Base-by-base conservation (phyloP, 2,113 vertebrate species). In the Haemorhous mexicanus region DNA sequence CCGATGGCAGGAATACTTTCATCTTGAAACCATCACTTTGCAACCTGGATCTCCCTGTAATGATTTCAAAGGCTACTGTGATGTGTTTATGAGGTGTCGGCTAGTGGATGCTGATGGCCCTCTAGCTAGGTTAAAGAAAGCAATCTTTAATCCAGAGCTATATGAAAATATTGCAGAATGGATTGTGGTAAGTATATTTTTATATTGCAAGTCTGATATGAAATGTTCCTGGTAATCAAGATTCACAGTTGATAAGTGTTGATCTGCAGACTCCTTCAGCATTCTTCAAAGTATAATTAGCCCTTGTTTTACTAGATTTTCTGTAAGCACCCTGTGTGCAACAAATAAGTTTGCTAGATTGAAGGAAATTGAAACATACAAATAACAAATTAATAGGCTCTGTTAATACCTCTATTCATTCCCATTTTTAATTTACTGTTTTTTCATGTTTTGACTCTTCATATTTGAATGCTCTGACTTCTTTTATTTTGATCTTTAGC, bases 11-110 rank as follows among this genome's bases (percentile, higher is more conserved):
- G 43, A 56, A 5, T 69, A 81, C 28, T 99, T 99, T 53, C 87
- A 95, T 43, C 98, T 85, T 35, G 98, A 95, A 68, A 97, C 98
- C 33, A 98, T 97, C 37, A 99, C 98, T 12, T 98, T 99, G 91
- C 99, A 99, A 94, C 99, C 99, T 4, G 99, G 99, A 68, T 99
- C 99, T 20, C 99, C 99, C 72, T 99, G 99, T 95, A 99, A 99
- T 43, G 99, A 99, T 89, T 99, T 99, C 91, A 99, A 98, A 97
- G 99, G 99, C 89, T 99, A 99, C 97, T 99, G 99, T 64, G 99
- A 99, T 82, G 99, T 99, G 49, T 99, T 99, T 67, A 99, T 98
- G 98, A 98, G 98, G 90, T 99, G 99, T 77, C 98, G 99, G 26
- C 98, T 99, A 44, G 99, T 99, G 89, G 99, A 99, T 88, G 99